A percentile compares a stretch with the other conserved stretches of the same genome.
These are phyloP conservation scores for Vanacampus margaritifer DNA, from an alignment of 2,113 vertebrate genomes.

Conservation along the genomic window DNA sequence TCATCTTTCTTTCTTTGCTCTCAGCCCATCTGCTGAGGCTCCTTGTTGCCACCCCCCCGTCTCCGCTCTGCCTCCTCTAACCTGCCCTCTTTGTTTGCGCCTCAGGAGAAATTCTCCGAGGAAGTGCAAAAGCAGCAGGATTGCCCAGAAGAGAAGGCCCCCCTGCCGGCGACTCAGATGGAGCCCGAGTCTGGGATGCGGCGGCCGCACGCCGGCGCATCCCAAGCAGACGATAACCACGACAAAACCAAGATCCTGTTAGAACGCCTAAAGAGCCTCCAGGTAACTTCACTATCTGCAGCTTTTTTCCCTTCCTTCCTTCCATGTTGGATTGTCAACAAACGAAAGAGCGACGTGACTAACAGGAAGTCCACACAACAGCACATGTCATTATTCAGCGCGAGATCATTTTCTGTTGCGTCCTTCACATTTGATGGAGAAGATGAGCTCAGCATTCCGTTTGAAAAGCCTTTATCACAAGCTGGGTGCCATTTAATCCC, in stretches of 20 bases:
- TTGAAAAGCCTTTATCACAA: slow-evolving; percentile 53
- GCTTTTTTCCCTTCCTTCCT: slow-evolving; percentile 3
- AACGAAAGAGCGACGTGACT: background rate
- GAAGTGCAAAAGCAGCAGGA: slow-evolving; percentile 74
- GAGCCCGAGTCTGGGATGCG: slow-evolving; percentile 57
- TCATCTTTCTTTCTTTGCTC: slow-evolving; percentile 16
- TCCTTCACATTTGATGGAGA: slow-evolving; percentile 35
- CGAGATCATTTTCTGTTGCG: background rate
- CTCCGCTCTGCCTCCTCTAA: background rate
- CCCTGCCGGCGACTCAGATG: slow-evolving; percentile 17
- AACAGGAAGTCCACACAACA: background rate
- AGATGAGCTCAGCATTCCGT: slow-evolving; percentile 34
- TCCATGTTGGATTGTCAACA: background rate
- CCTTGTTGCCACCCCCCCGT: slow-evolving; percentile 6
- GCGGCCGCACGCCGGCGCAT: slow-evolving; percentile 44
- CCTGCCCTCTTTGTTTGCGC: slow-evolving; percentile 16
- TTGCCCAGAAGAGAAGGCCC: slow-evolving; percentile 53
- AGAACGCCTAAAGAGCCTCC: slow-evolving; percentile 81
- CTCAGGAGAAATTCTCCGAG: slow-evolving; percentile 82
- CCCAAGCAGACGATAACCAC: slow-evolving; percentile 72
- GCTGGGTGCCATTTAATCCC: slow-evolving; percentile 44
- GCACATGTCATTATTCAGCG: background rate
- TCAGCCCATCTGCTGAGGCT: slow-evolving; percentile 42
- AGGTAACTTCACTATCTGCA: slow-evolving; percentile 69
- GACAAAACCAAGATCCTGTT: slow-evolving; percentile 77